phyloP scores from a whole-genome alignment of 2,797 vertebrate genomes.

The Pelobates cultripes region DNA sequence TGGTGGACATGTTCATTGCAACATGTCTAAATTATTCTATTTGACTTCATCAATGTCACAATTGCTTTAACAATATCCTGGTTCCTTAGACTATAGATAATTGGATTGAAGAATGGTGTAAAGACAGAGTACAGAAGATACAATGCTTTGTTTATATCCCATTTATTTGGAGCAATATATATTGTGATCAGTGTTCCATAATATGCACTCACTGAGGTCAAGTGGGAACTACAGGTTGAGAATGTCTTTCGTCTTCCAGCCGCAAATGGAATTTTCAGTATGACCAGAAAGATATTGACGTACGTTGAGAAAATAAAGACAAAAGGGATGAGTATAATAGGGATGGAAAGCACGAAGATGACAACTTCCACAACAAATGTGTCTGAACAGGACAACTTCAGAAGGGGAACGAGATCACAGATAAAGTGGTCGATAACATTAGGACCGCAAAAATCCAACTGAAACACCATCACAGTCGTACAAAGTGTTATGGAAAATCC shows the following conservation, averaged over 20 bases:
- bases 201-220: background rate
- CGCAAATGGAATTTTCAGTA: background rate
- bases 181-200: conserved; percentile 9
- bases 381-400: background rate
- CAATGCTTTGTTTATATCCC: background rate
- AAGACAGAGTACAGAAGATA: conserved; percentile 3
- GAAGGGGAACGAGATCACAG: conserved; percentile 11
- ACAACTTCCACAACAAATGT: background rate
- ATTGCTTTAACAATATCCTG: background rate
- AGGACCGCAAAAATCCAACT: background rate
- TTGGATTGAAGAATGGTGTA: conserved; percentile 8
- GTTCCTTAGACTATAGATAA: conserved; percentile 19
- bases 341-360: background rate
- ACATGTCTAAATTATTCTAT: too few species aligned
- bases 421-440: conserved; percentile 18
- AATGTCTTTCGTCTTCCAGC: background rate
- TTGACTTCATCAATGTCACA: background rate
- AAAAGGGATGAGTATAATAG: background rate
- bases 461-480: conserved; percentile 11
- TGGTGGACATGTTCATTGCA: too few species aligned
- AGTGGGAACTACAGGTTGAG: conserved; percentile 13
- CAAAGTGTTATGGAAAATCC: background rate
- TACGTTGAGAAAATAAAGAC: conserved; percentile 9
- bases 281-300: background rate
- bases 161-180: conserved; percentile 1